Base-by-base conservation (phyloP, 2,113 vertebrate species). In the Leptosomus discolor region DNA sequence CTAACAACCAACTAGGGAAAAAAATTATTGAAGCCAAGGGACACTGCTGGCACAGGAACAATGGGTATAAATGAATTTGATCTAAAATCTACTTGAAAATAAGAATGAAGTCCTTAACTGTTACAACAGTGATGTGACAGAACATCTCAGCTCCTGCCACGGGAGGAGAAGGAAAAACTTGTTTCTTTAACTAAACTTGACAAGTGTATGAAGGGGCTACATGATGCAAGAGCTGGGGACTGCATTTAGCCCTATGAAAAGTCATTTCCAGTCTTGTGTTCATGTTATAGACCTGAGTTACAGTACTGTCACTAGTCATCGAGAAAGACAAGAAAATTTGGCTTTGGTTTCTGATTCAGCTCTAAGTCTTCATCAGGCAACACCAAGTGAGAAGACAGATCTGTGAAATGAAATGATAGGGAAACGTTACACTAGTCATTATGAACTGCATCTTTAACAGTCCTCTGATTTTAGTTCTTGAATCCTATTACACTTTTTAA, bases 261-360 rank as follows among this genome's bases (percentile, higher is more conserved):
- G 13, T 82, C 30, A 26, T 6, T 85, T 74, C 26, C 6, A 65
- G 26, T 51, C 26, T 20, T 30, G 4, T 20, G 14, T 48, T 88
- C 41, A 14, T 34, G 23, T 39, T 74, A 46, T 6, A 45, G 29
- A 34, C n/a, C 36, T 85, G 34, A 61, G 14, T 77, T 87, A 36
- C 0, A 1, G 1, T 37, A 19, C 9, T 64, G 26, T 41, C 50
- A 63, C 22, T 24, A 64, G 8, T 11, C 21, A 51, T 18, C 1
- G 8, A 32, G 24, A 50, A 64, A 87, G 4, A 6, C 50, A 71
- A 77, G n/a, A 77, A 45, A 50, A 68, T 15, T 79, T 68, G 73
- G 4, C 4, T 73, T 15, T 50, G 29, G 9, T 75, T 76, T 90
- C n/a, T 79, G 24, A n/a, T 69, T 81, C 90, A 50, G 9, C 24